These are phyloP conservation scores for Otolemur crassicaudatus DNA, from an alignment of 2,797 vertebrate genomes.

Conservation along the genomic window DNA sequence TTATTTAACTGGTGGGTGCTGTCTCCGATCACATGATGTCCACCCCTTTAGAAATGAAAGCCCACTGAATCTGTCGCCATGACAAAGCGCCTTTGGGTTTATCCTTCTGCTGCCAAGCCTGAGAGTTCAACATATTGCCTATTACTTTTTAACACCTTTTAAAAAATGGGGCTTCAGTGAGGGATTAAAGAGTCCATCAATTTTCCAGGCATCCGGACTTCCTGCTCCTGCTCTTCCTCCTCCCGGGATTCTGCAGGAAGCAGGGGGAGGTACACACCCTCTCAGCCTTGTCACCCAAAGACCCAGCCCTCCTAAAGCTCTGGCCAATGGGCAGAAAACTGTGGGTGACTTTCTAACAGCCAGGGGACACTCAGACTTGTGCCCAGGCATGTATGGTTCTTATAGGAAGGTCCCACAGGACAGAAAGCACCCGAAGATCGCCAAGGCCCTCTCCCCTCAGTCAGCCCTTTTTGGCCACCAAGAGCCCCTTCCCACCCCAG, in stretches of 20 bases:
- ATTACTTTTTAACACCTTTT: constrained; percentile 49
- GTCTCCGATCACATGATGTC: background rate
- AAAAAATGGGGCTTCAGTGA: background rate
- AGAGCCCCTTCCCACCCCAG: background rate
- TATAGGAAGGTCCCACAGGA: too few species aligned
- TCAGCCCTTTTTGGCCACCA: background rate
- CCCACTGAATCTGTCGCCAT: background rate
- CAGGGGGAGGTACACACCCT: too few species aligned
- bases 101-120: constrained; percentile 33
- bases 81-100: constrained; percentile 45
- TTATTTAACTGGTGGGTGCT: constrained; percentile 18
- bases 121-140: background rate
- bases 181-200: background rate
- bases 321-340: background rate
- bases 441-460: accelerated
- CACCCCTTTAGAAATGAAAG: background rate
- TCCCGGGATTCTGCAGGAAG: background rate
- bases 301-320: too few species aligned
- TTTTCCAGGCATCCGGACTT: background rate
- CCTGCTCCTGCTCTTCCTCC: background rate
- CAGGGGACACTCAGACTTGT: too few species aligned
- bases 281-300: background rate
- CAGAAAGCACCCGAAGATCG: accelerated
- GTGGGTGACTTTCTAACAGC: background rate
- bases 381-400: accelerated